phyloP scores from a whole-genome alignment of 2,113 vertebrate genomes.

The Herpetotheres cachinnans region DNA sequence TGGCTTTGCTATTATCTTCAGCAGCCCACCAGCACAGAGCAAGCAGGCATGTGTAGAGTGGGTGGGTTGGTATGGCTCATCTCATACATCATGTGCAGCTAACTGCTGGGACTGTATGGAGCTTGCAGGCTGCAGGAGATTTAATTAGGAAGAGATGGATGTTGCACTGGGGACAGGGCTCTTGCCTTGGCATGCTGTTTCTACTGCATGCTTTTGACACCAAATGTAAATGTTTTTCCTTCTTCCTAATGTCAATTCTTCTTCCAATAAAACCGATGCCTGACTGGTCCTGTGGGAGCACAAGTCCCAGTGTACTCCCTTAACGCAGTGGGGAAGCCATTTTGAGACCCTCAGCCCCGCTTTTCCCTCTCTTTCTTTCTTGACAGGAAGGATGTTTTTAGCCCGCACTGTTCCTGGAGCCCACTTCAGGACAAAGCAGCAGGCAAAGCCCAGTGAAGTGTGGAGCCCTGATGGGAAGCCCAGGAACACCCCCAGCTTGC shows the following conservation, averaged over 20 bases:
- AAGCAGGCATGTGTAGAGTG: background rate
- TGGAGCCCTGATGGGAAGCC: background rate
- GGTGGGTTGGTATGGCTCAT: background rate
- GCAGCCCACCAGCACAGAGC: background rate
- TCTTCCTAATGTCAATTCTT: background rate
- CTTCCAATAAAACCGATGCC: background rate
- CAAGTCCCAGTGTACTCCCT: background rate
- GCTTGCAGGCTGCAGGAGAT: conserved; percentile 31
- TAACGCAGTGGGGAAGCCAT: background rate
- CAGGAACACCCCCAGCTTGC: background rate
- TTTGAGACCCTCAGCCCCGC: background rate
- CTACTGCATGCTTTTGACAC: background rate
- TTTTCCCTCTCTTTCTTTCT: background rate
- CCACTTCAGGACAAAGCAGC: background rate
- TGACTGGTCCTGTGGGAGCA: background rate
- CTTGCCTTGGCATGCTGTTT: conserved; percentile 5
- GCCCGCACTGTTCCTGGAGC: background rate
- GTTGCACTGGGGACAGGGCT: background rate
- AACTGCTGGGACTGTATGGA: background rate
- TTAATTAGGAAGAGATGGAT: conserved; percentile 31
- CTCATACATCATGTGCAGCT: background rate
- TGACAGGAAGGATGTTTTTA: background rate
- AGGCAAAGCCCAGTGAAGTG: background rate
- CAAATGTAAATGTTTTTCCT: background rate
- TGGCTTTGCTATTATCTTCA: conserved; percentile 5